Percentiles rank a stretch among this genome's conserved stretches.
Evolutionary conservation across 1,140 invertebrate genomes (phyloP).

Genomic region (Cecropterus lyciades): DNA sequence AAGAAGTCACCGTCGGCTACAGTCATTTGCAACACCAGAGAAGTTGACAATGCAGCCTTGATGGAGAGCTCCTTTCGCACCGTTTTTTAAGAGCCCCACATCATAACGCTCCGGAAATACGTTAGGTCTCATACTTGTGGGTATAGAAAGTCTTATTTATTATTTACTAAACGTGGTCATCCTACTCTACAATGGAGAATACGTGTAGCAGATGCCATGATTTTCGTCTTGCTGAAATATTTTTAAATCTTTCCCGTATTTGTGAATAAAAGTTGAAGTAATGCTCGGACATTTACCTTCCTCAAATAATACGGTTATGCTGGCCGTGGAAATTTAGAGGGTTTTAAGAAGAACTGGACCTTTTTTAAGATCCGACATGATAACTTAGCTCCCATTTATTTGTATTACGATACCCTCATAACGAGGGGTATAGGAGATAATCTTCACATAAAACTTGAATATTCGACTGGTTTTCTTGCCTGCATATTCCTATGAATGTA

Average conservation of each 20-base stretch:
- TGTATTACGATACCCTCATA: background rate
- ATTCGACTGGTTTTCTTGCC: too few relatives aligned
- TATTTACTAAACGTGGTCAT: too few relatives aligned
- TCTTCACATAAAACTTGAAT: too few relatives aligned
- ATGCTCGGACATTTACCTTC: slow-evolving; percentile 24
- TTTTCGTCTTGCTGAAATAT: slow-evolving; percentile 18
- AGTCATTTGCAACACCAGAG: too few relatives aligned
- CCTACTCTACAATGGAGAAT: slow-evolving; percentile 23
- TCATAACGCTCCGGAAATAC: too few relatives aligned
- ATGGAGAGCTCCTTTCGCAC: too few relatives aligned
- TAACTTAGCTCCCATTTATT: background rate
- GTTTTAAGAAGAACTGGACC: background rate
- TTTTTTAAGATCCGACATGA: background rate
- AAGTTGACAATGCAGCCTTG: too few relatives aligned
- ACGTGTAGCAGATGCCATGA: slow-evolving; percentile 24
- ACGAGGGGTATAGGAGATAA: background rate
- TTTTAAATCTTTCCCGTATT: slow-evolving; percentile 24
- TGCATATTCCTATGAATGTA: too few relatives aligned
- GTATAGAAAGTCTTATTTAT: too few relatives aligned
- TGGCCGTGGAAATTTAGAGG: background rate
- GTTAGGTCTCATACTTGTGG: too few relatives aligned
- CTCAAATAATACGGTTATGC: slow-evolving; percentile 7
- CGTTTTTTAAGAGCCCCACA: too few relatives aligned
- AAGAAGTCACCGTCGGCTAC: too few relatives aligned
- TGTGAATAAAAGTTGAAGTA: slow-evolving; percentile 26